Evolutionary conservation across 2,797 vertebrate species (phyloP).

Genomic region (Esox masquinongy): DNA sequence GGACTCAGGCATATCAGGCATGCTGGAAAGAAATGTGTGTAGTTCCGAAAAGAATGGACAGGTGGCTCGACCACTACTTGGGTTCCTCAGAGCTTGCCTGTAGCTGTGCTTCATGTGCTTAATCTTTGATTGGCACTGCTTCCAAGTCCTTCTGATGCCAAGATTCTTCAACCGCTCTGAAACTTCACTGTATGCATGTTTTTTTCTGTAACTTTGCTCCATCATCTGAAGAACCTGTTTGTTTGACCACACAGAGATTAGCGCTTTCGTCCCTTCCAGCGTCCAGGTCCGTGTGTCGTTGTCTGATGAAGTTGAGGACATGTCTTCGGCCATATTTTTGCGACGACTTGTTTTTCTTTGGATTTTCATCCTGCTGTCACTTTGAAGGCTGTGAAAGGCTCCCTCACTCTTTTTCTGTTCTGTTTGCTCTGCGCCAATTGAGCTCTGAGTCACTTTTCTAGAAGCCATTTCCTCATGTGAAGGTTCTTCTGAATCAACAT

Average conservation of each 20-base stretch:
- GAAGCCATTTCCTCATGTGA: neutral
- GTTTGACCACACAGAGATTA: neutral
- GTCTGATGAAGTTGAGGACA: neutral
- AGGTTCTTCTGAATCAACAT: neutral
- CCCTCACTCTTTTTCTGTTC: neutral
- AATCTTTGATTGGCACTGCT: neutral
- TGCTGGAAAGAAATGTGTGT: neutral
- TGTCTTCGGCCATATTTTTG: neutral
- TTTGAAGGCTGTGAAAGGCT: neutral
- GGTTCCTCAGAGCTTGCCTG: neutral
- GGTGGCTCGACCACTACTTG: neutral
- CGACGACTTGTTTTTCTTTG: neutral
- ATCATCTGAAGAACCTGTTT: constrained; percentile 5
- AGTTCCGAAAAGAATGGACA: neutral
- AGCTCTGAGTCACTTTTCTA: neutral
- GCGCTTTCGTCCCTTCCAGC: neutral
- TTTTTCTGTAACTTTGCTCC: neutral
- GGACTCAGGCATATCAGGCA: neutral
- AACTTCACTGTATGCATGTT: neutral
- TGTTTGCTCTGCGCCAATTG: neutral
- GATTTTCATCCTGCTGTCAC: neutral
- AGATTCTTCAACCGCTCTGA: neutral
- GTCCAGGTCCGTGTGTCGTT: neutral
- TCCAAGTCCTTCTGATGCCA: neutral
- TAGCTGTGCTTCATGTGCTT: constrained; percentile 5